Percentiles rank a stretch among this genome's conserved stretches.
Conservation (phyloP, 2,113 vertebrate genomes). For the Pituophis catenifer region DNA sequence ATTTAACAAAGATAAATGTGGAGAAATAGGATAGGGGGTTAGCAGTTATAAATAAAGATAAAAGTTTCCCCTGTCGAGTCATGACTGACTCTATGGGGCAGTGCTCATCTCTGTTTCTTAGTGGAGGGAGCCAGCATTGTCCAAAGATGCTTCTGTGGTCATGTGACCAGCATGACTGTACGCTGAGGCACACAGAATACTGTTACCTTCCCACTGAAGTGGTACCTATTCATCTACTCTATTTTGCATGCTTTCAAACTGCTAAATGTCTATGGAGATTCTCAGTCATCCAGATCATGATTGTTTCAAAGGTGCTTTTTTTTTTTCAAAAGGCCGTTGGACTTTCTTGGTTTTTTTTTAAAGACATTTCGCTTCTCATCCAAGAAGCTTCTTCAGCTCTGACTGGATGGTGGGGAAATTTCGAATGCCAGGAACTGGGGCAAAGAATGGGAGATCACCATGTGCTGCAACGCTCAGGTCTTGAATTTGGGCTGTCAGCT, state of each 20-base stretch:
- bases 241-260: not conserved
- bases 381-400: too few species aligned
- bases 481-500: not conserved
- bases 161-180: not conserved
- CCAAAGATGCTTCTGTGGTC: not conserved
- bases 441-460: not conserved
- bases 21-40: not conserved
- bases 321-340: too few species aligned
- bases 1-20: not conserved
- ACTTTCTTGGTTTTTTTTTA: too few species aligned
- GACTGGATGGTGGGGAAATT: too few species aligned
- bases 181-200: not conserved
- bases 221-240: not conserved
- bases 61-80: not conserved
- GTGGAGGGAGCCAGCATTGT: not conserved
- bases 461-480: not conserved
- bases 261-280: too few species aligned
- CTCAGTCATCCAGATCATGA: too few species aligned
- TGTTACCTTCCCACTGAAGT: not conserved
- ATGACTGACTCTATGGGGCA: not conserved
- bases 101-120: not conserved
- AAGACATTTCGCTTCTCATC: too few species aligned
- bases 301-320: too few species aligned
- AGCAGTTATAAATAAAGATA: not conserved
- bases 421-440: not conserved